These are phyloP conservation scores for Chrysolina haemoptera DNA, from an alignment of 2,888 invertebrate genomes.

Conservation along the genomic window DNA sequence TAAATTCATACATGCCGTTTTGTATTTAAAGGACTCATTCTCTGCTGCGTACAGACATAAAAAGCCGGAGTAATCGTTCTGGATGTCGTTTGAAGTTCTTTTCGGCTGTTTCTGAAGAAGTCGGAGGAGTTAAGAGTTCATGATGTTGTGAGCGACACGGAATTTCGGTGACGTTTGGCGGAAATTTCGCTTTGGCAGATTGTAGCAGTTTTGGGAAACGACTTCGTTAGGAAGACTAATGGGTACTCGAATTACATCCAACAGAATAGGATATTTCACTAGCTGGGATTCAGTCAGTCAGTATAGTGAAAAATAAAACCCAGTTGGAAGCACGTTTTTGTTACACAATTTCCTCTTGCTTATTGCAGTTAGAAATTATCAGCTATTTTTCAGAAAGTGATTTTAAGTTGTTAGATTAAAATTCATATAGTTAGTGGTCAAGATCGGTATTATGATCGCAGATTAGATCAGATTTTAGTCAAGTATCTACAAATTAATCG, in stretches of 20 bases:
- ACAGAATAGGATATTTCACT: neutral
- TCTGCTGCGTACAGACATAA: slow-evolving; percentile 26
- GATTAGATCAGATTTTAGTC: too few species aligned
- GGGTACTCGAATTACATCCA: neutral
- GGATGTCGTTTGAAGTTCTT: slow-evolving; percentile 21
- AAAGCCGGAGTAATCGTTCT: slow-evolving; percentile 16
- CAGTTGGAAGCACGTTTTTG: too few species aligned
- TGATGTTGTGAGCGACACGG: neutral
- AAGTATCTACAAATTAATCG: too few species aligned
- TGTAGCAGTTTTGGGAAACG: neutral
- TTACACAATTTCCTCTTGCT: too few species aligned
- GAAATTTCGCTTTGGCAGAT: neutral
- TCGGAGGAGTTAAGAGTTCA: slow-evolving; percentile 5
- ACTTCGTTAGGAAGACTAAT: neutral
- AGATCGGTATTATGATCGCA: too few species aligned
- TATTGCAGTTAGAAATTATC: too few species aligned
- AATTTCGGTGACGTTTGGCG: neutral
- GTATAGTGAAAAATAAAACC: neutral
- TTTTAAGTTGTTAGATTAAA: too few species aligned
- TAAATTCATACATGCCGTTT: slow-evolving; percentile 57
- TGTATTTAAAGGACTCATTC: slow-evolving; percentile 41
- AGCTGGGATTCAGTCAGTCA: neutral
- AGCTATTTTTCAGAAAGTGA: too few species aligned
- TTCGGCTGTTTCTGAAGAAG: neutral
- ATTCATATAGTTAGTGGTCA: too few species aligned